phyloP scores from a whole-genome alignment of 2,797 vertebrate genomes.

The Pseudomugil gertrudae region DNA sequence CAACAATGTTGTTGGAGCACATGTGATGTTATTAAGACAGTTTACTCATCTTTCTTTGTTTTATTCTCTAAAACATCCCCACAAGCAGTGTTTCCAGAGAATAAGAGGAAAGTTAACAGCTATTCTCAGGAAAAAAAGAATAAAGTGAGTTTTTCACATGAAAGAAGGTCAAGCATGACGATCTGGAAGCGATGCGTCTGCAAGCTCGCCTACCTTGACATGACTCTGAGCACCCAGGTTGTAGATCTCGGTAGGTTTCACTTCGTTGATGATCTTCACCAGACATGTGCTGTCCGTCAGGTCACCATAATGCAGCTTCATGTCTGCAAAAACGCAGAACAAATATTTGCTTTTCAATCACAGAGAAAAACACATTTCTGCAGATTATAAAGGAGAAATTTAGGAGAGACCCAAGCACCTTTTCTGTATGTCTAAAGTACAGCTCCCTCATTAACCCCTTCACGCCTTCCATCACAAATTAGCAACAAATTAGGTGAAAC shows the following conservation, averaged over 20 bases:
- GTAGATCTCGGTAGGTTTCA: slow-evolving; percentile 96
- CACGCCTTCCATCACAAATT: background rate
- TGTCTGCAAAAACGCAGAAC: slow-evolving; percentile 80
- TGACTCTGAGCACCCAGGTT: slow-evolving; percentile 99
- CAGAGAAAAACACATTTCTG: background rate
- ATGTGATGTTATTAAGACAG: too few species aligned
- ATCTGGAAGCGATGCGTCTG: background rate
- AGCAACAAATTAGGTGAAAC: background rate
- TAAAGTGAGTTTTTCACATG: background rate
- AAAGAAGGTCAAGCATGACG: background rate
- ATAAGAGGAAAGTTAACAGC: background rate
- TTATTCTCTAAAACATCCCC: background rate
- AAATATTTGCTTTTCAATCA: background rate
- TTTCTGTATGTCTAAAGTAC: background rate
- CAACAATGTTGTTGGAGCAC: background rate
- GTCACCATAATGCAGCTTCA: slow-evolving; percentile 98
- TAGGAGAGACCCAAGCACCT: background rate
- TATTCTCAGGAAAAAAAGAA: background rate
- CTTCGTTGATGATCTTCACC: slow-evolving; percentile 97
- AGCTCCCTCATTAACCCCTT: background rate
- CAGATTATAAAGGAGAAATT: background rate
- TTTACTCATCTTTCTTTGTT: too few species aligned
- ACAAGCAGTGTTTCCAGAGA: background rate
- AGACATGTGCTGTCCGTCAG: slow-evolving; percentile 98
- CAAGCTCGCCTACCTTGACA: slow-evolving; percentile 87